Evolutionary conservation across 2,888 invertebrate species (phyloP), one percentile per base, ranked within the genome.

Genomic region (Clostera curtula): DNA sequence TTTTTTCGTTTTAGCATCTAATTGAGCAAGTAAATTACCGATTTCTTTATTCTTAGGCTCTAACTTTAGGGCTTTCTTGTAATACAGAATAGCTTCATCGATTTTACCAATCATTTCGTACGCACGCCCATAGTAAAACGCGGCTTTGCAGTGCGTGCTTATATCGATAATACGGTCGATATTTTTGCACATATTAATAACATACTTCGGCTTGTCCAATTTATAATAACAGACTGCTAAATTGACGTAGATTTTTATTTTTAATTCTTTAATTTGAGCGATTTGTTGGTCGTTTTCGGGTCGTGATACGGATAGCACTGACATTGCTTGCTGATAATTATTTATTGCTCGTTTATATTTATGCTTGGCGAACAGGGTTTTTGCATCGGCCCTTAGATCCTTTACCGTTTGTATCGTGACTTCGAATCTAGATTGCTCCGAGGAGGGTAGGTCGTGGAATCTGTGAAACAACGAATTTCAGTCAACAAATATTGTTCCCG

Each of bases 11-110:
- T 57, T 59, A 0, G 28, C 39, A 18, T 83, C 76, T 12, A 80
- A 36, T 4, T 61, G 48, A 0, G 68, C 51, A 6, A 83, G 27
- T 0, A 68, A 52, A 24, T 47, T 43, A 0, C 77, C 82, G 0
- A 83, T 77, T 27, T 82, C 83, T 31, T 56, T 62, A 25, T 83
- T 83, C 26, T 62, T 75, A 0, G 82, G 83, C 25, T 83, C 80
- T 1, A 83, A 29, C 52, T 72, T 75, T 2, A 79, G 34, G 0
- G 83, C 77, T 49, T 68, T 77, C 31, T 68, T 75, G 16, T 71
- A 82, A 18, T 65, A 76, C 2, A 39, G 38, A 0, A 72, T 29
- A 0, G 83, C 77, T 2, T 62, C 41, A 0, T 77, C 74, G 1
- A 51, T 43, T 15, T 61, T 73, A 0, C 69, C 73, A 2, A 74